A percentile compares a stretch with the other conserved stretches of the same genome.
phyloP scores from a whole-genome alignment of 1,140 invertebrate species.

The Argopecten irradians region DNA sequence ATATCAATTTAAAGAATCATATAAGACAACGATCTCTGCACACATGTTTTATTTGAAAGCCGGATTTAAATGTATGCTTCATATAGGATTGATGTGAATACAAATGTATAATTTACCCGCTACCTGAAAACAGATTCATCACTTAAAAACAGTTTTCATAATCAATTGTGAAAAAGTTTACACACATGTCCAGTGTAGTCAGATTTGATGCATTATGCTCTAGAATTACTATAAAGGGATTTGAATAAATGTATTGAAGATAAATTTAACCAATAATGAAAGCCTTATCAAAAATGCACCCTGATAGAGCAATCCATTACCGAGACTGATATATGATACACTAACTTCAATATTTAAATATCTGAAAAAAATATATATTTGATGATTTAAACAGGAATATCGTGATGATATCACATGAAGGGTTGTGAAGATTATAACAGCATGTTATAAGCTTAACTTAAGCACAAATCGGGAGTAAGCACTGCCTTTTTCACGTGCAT shows the following conservation, averaged over 20 bases:
- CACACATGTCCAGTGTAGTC: neutral
- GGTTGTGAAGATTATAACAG: neutral
- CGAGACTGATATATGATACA: neutral
- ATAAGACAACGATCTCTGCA: neutral
- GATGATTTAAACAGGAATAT: neutral
- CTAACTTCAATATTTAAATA: neutral
- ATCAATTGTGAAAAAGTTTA: neutral
- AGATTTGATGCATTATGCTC: neutral
- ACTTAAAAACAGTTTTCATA: too few relatives aligned
- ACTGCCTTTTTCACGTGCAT: neutral
- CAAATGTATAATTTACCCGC: neutral
- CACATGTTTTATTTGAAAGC: too few relatives aligned
- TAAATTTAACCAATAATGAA: neutral
- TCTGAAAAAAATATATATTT: neutral
- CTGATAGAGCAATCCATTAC: neutral
- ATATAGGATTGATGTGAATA: too few relatives aligned
- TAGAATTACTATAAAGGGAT: neutral
- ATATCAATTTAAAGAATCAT: neutral
- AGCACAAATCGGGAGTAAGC: neutral
- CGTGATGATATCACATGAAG: neutral
- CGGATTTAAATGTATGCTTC: too few relatives aligned
- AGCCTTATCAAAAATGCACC: neutral
- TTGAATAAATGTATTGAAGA: neutral
- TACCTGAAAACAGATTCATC: too few relatives aligned
- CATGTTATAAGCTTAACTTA: slow-evolving; percentile 6